phyloP scores from a whole-genome alignment of 2,113 vertebrate species.

The Aegypius monachus region DNA sequence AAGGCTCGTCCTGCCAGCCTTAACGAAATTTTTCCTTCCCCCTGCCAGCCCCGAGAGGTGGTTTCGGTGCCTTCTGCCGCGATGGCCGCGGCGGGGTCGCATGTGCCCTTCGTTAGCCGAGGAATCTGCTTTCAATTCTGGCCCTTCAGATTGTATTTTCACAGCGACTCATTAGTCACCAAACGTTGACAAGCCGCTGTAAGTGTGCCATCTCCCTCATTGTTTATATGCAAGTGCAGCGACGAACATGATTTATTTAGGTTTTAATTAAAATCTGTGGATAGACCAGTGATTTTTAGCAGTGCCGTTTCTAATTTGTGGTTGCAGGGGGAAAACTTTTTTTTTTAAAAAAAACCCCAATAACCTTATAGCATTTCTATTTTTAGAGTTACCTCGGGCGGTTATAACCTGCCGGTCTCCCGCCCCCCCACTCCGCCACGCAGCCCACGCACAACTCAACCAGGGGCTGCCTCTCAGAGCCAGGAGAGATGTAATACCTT shows the following conservation, averaged over 20 bases:
- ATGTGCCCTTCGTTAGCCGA: constrained; percentile 67
- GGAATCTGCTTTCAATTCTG: constrained; percentile 72
- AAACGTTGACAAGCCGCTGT: constrained; percentile 73
- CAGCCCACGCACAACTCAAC: not conserved
- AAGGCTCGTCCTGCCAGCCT: constrained; percentile 45
- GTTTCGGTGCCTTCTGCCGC: constrained; percentile 55
- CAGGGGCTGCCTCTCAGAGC: not conserved
- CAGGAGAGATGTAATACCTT: not conserved
- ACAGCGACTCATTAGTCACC: constrained; percentile 73
- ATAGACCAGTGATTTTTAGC: constrained; percentile 71
- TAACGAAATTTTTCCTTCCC: constrained; percentile 28
- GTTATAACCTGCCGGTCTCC: constrained; percentile 16
- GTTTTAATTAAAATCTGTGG: constrained; percentile 84
- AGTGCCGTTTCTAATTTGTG: constrained; percentile 75
- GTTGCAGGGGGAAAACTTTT: not conserved
- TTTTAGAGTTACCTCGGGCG: constrained; percentile 21
- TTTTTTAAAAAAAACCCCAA: not conserved
- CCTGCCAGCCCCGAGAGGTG: constrained; percentile 1
- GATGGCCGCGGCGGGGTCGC: constrained; percentile 44
- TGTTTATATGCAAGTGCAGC: constrained; percentile 75
- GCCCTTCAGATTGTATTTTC: constrained; percentile 68
- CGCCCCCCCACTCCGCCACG: not conserved
- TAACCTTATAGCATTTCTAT: constrained; percentile 41
- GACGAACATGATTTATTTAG: constrained; percentile 80
- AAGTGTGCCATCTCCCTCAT: constrained; percentile 75